phyloP scores from a whole-genome alignment of 2,797 vertebrate genomes.

The Anas acuta region DNA sequence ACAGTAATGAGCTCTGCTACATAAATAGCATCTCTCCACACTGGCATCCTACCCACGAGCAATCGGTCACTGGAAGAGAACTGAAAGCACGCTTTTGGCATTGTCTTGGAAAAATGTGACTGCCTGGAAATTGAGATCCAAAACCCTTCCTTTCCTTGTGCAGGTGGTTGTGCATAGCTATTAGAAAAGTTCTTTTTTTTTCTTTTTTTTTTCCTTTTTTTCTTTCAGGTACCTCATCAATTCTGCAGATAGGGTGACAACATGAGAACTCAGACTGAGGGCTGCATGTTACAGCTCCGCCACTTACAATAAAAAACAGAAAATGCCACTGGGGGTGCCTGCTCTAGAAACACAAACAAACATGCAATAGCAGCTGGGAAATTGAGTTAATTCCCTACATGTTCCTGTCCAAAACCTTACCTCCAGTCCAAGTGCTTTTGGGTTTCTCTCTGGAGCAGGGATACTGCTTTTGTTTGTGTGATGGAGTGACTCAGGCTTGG shows the following conservation, averaged over 20 bases:
- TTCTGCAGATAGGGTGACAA: background rate
- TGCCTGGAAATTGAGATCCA: slow-evolving; percentile 33
- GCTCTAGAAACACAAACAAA: background rate
- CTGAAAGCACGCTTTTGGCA: slow-evolving; percentile 40
- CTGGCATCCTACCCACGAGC: slow-evolving; percentile 14
- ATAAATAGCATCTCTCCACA: slow-evolving; percentile 54
- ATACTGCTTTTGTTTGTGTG: background rate
- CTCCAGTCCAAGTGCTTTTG: background rate
- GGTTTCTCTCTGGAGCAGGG: background rate
- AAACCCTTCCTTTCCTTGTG: background rate
- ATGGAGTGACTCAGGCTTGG: background rate
- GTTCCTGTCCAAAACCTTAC: background rate
- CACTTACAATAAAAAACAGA: background rate
- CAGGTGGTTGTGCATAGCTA: background rate
- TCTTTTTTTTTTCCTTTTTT: slow-evolving; percentile 21
- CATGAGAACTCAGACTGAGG: background rate
- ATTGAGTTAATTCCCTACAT: background rate
- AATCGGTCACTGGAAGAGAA: slow-evolving; percentile 13
- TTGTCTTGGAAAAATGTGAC: slow-evolving; percentile 23
- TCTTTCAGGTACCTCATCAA: background rate
- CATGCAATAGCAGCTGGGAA: background rate
- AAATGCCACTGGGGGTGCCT: background rate
- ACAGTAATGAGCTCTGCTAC: background rate
- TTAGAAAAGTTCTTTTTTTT: background rate
- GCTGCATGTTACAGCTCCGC: background rate